Evolutionary conservation across 2,113 vertebrate genomes (phyloP).

Genomic region (Bubo bubo): DNA sequence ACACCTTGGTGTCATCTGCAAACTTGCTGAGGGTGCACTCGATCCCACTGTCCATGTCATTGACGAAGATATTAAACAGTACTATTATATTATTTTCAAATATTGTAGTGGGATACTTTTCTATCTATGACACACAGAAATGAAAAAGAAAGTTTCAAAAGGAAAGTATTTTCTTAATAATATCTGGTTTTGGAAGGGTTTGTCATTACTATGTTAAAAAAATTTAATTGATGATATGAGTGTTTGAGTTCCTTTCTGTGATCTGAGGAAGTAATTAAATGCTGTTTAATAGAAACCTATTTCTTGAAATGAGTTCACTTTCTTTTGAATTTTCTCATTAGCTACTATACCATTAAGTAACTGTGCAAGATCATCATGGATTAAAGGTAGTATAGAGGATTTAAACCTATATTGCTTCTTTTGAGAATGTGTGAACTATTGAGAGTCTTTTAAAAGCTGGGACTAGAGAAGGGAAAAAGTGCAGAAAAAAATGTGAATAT

Average conservation of each 20-base stretch:
- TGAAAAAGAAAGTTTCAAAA: neutral
- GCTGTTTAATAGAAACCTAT: conserved; percentile 4
- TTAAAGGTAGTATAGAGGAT: neutral
- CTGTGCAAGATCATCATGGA: neutral
- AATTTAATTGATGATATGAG: neutral
- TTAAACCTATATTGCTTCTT: neutral
- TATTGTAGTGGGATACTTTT: neutral
- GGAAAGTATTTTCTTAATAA: neutral
- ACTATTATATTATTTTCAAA: neutral
- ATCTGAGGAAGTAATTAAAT: conserved; percentile 24
- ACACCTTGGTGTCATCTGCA: neutral
- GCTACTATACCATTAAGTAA: neutral
- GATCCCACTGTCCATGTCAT: neutral
- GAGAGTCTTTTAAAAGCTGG: neutral
- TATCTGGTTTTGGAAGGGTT: neutral
- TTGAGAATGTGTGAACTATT: neutral
- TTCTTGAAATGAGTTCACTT: conserved; percentile 16
- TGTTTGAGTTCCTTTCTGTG: conserved; percentile 15
- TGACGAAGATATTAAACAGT: neutral
- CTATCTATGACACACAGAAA: neutral
- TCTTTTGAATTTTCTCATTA: conserved; percentile 38
- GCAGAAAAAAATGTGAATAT: neutral
- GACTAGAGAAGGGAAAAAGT: neutral
- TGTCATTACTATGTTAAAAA: neutral
- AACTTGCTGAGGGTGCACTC: neutral